A percentile compares a stretch with the other conserved stretches of the same genome.
These are phyloP conservation scores for Staurois parvus DNA, from an alignment of 2,797 vertebrate species.

Conservation along the genomic window DNA sequence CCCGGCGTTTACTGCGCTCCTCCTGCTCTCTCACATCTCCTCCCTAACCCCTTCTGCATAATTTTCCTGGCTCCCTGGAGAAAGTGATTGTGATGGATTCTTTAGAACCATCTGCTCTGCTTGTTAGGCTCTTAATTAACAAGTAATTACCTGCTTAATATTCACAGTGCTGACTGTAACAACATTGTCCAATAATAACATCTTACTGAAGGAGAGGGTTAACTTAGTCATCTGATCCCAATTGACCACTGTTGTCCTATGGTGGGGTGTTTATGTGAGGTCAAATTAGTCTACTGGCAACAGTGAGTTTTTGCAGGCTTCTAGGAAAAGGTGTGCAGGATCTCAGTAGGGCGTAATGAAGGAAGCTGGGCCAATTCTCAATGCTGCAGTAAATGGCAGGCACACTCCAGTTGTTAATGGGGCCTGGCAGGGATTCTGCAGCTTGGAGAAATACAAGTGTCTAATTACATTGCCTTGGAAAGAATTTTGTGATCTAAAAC, in stretches of 20 bases:
- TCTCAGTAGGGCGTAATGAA: constrained; percentile 50
- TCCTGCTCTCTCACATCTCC: constrained; percentile 33
- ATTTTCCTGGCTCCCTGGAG: constrained; percentile 62
- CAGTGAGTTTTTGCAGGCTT: neutral
- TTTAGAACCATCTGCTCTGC: constrained; percentile 65
- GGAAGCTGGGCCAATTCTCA: constrained; percentile 56
- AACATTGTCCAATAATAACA: neutral
- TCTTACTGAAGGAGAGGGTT: constrained; percentile 16
- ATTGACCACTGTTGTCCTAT: neutral
- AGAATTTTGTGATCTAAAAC: constrained; percentile 21
- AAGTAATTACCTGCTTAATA: constrained; percentile 63
- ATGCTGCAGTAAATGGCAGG: constrained; percentile 49
- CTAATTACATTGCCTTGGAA: constrained; percentile 58
- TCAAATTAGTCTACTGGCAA: neutral
- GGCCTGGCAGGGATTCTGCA: constrained; percentile 51
- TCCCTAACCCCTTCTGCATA: constrained; percentile 55
- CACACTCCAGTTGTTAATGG: constrained; percentile 55
- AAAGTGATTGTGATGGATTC: constrained; percentile 63
- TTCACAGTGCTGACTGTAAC: constrained; percentile 55
- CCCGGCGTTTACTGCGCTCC: constrained; percentile 23
- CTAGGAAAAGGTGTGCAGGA: constrained; percentile 32
- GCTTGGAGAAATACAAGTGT: constrained; percentile 53
- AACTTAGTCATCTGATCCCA: neutral
- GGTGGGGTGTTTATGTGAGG: constrained; percentile 2
- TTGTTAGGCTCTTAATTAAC: constrained; percentile 68